Conservation (phyloP, 2,888 invertebrate species). For the Eledona agricola region DNA sequence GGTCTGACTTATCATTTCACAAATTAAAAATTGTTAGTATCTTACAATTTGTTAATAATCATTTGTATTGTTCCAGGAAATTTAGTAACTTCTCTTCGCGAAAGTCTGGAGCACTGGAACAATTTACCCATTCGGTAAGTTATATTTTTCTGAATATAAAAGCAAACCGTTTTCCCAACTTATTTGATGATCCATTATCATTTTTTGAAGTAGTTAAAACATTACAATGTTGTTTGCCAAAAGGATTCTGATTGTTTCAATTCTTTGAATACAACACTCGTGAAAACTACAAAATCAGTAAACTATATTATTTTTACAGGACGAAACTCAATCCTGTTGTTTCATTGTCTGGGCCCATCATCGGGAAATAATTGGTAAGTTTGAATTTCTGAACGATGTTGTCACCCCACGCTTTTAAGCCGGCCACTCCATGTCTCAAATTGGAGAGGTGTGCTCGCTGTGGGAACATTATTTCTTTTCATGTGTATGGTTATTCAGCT, state of each 20-base stretch:
- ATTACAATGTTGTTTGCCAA: conserved; percentile 47
- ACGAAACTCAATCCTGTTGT: background rate
- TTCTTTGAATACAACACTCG: conserved; percentile 1
- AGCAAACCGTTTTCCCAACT: conserved; percentile 1
- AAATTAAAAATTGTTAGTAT: too few relatives aligned
- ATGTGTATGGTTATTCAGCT: conserved; percentile 54
- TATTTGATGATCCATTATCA: too few relatives aligned
- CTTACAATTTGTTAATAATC: background rate
- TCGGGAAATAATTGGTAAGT: too few relatives aligned
- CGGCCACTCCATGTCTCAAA: conserved; percentile 51
- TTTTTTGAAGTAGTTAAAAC: conserved; percentile 31
- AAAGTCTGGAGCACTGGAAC: too few relatives aligned
- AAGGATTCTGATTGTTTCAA: conserved; percentile 46
- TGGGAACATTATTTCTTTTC: conserved; percentile 56
- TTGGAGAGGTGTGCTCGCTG: conserved; percentile 55
- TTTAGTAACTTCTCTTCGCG: too few relatives aligned
- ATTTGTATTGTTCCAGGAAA: conserved; percentile 2
- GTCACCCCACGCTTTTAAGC: conserved; percentile 57
- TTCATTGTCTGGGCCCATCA: too few relatives aligned
- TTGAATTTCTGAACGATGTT: conserved; percentile 14
- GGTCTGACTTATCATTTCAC: too few relatives aligned
- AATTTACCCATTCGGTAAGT: too few relatives aligned
- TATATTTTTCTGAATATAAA: conserved; percentile 1
- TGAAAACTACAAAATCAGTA: conserved; percentile 17
- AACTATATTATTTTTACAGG: too few relatives aligned